A percentile compares a stretch with the other conserved stretches of the same genome.
Conservation (phyloP, 2,113 vertebrate genomes). For the Myotis yumanensis region DNA sequence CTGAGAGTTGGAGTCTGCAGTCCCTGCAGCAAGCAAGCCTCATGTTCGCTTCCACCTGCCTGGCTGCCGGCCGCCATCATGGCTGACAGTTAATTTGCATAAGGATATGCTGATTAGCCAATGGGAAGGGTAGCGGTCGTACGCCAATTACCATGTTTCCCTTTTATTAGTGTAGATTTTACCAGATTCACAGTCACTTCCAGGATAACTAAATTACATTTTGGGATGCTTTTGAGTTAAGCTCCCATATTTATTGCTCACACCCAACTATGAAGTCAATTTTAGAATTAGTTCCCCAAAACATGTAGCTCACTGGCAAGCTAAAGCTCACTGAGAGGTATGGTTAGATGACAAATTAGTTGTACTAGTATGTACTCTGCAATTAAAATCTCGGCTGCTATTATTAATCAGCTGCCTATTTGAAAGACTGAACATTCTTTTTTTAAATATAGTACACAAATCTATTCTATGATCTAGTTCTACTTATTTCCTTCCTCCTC, state of each 20-base stretch:
- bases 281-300: background rate
- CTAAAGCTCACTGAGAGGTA: background rate
- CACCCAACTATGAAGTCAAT: background rate
- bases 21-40: too few relatives aligned
- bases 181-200: background rate
- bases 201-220: conserved; percentile 18
- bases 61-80: too few relatives aligned
- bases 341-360: background rate
- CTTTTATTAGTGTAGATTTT: too few relatives aligned
- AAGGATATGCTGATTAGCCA: too few relatives aligned
- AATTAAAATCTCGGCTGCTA: background rate
- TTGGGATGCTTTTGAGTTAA: background rate
- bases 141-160: too few relatives aligned
- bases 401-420: background rate
- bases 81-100: too few relatives aligned
- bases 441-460: background rate
- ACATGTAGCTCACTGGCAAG: background rate
- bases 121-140: too few relatives aligned
- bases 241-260: background rate
- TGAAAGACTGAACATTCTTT: background rate
- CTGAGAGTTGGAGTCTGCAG: too few relatives aligned
- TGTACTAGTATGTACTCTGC: background rate
- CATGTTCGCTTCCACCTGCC: too few relatives aligned
- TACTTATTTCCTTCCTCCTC: background rate
- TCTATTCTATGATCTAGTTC: background rate